phyloP scores from a whole-genome alignment of 1,140 invertebrate genomes.

The Lasioglossum albipes region DNA sequence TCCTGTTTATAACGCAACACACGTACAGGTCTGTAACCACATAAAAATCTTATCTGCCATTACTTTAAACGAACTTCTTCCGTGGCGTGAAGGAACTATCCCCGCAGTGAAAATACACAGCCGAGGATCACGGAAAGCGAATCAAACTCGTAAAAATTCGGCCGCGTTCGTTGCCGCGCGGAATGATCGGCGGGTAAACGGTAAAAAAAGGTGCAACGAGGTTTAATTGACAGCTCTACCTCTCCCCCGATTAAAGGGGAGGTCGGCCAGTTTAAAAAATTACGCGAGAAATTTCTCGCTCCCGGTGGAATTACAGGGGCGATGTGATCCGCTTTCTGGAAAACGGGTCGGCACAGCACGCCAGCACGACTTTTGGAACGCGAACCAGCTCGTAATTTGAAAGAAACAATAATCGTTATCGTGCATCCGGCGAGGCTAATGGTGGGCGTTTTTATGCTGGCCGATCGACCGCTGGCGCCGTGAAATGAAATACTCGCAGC shows the following conservation, averaged over 20 bases:
- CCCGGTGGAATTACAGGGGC: not conserved
- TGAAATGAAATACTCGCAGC: not conserved
- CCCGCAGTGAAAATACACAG: not conserved
- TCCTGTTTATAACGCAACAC: not conserved
- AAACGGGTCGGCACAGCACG: not conserved
- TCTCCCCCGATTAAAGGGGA: not conserved
- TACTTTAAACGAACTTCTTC: not conserved
- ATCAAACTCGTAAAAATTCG: conserved; percentile 1
- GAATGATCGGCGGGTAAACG: not conserved
- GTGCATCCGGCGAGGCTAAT: conserved; percentile 16
- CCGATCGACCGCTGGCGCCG: conserved; percentile 14
- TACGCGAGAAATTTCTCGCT: not conserved
- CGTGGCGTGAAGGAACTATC: not conserved
- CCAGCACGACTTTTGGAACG: conserved; percentile 13
- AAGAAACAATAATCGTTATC: conserved; percentile 27
- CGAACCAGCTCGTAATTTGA: conserved; percentile 12
- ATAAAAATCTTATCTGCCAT: not conserved
- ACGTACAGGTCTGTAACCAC: too few species aligned
- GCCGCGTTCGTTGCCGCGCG: not conserved
- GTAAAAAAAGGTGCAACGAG: not conserved
- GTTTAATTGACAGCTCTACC: not conserved
- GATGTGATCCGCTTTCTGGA: not conserved
- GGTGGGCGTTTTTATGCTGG: conserved; percentile 12
- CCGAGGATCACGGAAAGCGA: not conserved
- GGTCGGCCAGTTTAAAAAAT: not conserved